Evolutionary conservation across 2,888 invertebrate genomes (phyloP), one percentile per base, ranked within the genome.

Genomic region (Leptinotarsa tumamoca): DNA sequence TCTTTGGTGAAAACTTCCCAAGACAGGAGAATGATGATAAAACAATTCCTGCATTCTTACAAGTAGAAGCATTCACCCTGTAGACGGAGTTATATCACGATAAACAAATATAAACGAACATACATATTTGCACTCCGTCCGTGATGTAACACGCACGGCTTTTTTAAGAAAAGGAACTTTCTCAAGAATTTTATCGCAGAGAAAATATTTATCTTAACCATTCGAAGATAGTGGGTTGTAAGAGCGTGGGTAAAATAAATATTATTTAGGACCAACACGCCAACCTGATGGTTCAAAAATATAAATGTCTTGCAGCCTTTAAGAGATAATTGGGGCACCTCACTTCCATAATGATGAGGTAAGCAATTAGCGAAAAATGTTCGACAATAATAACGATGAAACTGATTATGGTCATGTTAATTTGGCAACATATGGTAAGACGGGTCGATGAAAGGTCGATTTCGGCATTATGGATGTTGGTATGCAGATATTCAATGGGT

Each of bases 171-270:
- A 68, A 63, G 51, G 63, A 15, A 68, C 68, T 68, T 79, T 77
- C 63, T 69, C 74, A 70, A 75, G 80, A 81, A 82, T 81, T 79
- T 84, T 84, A 84, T 84, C 84, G 79, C 79, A 79, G 79, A 78
- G 80, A 82, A 83, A 84, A 84, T 84, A 83, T 83, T 83, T 84
- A 81, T 79, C 78, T 80, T 81, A 72, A 78, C 78, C 80, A 79
- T 80, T 77, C 33, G 69, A 72, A 78, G 77, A 80, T 80, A 79
- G 83, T 82, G 81, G 82, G 83, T 77, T 73, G 82, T 73, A 77
- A 79, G 75, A 77, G 83, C 84, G 83, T 84, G 84, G 83, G 84
- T 83, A 84, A 84, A 82, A 83, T 82, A 84, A 84, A 84, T 83
- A 84, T 83, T 82, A 79, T 81, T 80, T 78, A 80, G 80, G 82